Percentiles rank a stretch among this genome's conserved stretches.
Evolutionary conservation across 2,888 invertebrate genomes (phyloP).

Genomic region (Pachliopta kotzebuea): DNA sequence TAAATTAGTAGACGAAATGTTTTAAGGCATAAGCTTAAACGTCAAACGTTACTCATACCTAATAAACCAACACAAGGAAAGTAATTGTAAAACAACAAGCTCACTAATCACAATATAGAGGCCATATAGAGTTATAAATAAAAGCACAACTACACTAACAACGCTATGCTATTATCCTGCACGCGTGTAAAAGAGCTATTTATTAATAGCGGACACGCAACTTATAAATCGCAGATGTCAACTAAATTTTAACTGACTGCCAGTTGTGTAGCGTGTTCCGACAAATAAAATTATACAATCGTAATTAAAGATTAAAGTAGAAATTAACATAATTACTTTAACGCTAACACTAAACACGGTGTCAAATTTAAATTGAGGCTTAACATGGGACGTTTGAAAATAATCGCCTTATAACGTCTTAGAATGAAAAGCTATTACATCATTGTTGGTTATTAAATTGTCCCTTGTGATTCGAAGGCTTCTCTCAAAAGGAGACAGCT

Average conservation of each 20-base stretch:
- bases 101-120: conserved; percentile 1
- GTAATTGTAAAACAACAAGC: conserved; percentile 1
- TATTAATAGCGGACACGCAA: conserved; percentile 22
- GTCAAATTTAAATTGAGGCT: conserved; percentile 16
- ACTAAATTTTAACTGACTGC: conserved; percentile 22
- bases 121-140: conserved; percentile 13
- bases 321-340: conserved; percentile 23
- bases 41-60: too few species aligned
- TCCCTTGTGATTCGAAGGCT: too few species aligned
- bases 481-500: too few species aligned
- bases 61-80: not conserved
- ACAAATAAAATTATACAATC: conserved; percentile 21
- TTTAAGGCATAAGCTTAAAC: too few species aligned
- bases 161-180: conserved; percentile 14
- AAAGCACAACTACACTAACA: conserved; percentile 13
- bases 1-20: too few species aligned
- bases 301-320: conserved; percentile 16
- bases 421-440: too few species aligned
- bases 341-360: conserved; percentile 22
- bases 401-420: not conserved
- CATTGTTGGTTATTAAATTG: too few species aligned
- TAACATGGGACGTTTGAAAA: conserved; percentile 2
- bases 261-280: conserved; percentile 15
- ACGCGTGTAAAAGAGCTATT: conserved; percentile 24
- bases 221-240: conserved; percentile 20